Conservation (phyloP, 2,888 invertebrate genomes). For the Drosophila testacea region DNA sequence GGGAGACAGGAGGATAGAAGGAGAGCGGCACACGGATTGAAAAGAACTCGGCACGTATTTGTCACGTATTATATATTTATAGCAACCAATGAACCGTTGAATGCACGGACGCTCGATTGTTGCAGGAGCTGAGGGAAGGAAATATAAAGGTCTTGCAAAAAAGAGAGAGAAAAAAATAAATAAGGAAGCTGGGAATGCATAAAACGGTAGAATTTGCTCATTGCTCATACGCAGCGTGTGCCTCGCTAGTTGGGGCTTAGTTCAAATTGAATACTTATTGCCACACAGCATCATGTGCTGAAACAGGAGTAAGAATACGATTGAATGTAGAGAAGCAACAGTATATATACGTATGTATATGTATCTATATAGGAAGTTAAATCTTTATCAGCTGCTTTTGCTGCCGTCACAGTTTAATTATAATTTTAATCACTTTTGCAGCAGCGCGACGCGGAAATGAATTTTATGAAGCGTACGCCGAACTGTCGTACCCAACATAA, state of each 20-base stretch:
- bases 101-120: conserved; percentile 61
- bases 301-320: neutral
- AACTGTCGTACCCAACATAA: conserved; percentile 80
- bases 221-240: conserved; percentile 77
- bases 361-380: conserved; percentile 29
- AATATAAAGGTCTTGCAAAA: neutral
- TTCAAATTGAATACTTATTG: conserved; percentile 73
- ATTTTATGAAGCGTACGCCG: conserved; percentile 80
- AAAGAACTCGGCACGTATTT: conserved; percentile 81
- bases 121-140: neutral
- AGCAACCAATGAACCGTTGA: conserved; percentile 81
- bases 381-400: conserved; percentile 45
- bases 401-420: conserved; percentile 78
- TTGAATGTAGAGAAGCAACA: neutral
- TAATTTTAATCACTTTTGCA: conserved; percentile 80
- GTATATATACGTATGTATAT: conserved; percentile 2
- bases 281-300: conserved; percentile 12
- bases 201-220: conserved; percentile 61
- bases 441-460: conserved; percentile 76
- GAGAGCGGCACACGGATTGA: conserved; percentile 59
- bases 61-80: conserved; percentile 80
- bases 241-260: conserved; percentile 65
- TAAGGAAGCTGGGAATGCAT: conserved; percentile 64
- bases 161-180: conserved; percentile 1
- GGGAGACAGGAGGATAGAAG: neutral